A percentile compares a stretch with the other conserved stretches of the same genome.
Conservation (phyloP, 1,140 invertebrate genomes). For the Argopecten irradians region DNA sequence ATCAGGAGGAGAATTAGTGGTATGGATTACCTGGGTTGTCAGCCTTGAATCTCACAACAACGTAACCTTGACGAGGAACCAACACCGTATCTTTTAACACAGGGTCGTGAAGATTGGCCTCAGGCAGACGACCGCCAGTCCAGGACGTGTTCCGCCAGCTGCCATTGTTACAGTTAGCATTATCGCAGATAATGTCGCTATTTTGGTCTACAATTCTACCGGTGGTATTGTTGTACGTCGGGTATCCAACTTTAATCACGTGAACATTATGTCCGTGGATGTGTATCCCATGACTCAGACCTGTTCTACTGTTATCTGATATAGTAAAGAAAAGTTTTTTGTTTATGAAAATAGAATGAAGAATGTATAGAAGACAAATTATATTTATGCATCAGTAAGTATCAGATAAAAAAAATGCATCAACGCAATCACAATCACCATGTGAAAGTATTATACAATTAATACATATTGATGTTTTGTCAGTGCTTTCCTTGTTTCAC, state of each 20-base stretch:
- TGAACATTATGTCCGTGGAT: slow-evolving; percentile 36
- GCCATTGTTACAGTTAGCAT: background rate
- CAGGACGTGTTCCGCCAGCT: slow-evolving; percentile 34
- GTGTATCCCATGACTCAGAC: slow-evolving; percentile 25
- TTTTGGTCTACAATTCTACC: slow-evolving; percentile 6
- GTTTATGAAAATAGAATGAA: too few species aligned
- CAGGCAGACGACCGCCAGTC: slow-evolving; percentile 29
- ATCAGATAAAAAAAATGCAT: too few species aligned
- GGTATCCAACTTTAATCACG: slow-evolving; percentile 25
- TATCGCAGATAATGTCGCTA: slow-evolving; percentile 15
- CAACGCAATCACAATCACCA: too few species aligned
- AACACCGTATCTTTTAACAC: slow-evolving; percentile 41
- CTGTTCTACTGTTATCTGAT: background rate
- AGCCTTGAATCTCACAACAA: slow-evolving; percentile 17
- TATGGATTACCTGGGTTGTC: slow-evolving; percentile 41
- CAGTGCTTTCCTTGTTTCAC: too few species aligned
- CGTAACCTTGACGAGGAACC: slow-evolving; percentile 35
- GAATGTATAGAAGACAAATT: too few species aligned
- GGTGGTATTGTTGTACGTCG: background rate
- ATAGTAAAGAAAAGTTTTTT: too few species aligned
- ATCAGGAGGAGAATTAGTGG: too few species aligned
- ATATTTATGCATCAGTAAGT: too few species aligned
- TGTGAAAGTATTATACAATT: too few species aligned
- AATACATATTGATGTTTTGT: too few species aligned
- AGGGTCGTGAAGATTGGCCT: slow-evolving; percentile 29